A percentile compares a stretch with the other conserved stretches of the same genome.
phyloP scores from a whole-genome alignment of 2,113 vertebrate genomes.

The Protobothrops mucrosquamatus region DNA sequence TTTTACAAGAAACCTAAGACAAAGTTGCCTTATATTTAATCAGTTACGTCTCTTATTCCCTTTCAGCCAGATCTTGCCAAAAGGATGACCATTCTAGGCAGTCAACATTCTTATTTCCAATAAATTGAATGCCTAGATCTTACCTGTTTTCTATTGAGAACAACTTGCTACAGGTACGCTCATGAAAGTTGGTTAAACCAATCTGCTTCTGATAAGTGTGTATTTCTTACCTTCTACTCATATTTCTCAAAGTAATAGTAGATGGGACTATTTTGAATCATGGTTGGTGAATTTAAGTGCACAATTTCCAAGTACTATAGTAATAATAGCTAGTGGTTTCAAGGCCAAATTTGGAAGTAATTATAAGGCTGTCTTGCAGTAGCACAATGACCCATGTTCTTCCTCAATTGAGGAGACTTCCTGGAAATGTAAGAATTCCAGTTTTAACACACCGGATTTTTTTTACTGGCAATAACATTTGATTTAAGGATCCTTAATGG shows the following conservation, averaged over 20 bases:
- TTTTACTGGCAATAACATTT: not conserved
- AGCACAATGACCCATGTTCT: not conserved
- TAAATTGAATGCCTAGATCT: not conserved
- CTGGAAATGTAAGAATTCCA: not conserved
- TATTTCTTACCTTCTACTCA: not conserved
- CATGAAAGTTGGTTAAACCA: not conserved
- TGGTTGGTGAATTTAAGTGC: not conserved
- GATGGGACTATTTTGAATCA: not conserved
- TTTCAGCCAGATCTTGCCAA: not conserved
- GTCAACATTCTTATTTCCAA: not conserved
- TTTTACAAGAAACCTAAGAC: not conserved
- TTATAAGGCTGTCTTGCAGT: not conserved
- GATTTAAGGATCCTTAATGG: not conserved
- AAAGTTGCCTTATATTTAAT: not conserved
- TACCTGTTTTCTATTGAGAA: not conserved
- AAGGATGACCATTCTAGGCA: not conserved
- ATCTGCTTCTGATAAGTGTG: not conserved
- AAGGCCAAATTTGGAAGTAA: not conserved
- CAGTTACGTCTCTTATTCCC: not conserved
- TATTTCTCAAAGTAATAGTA: not conserved
- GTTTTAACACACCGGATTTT: not conserved
- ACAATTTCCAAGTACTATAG: not conserved
- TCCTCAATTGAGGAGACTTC: not conserved
- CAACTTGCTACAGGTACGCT: not conserved
- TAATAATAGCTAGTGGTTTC: not conserved